These are phyloP conservation scores for Trachelus iudaicus DNA, from an alignment of 2,888 invertebrate genomes.

Conservation along the genomic window DNA sequence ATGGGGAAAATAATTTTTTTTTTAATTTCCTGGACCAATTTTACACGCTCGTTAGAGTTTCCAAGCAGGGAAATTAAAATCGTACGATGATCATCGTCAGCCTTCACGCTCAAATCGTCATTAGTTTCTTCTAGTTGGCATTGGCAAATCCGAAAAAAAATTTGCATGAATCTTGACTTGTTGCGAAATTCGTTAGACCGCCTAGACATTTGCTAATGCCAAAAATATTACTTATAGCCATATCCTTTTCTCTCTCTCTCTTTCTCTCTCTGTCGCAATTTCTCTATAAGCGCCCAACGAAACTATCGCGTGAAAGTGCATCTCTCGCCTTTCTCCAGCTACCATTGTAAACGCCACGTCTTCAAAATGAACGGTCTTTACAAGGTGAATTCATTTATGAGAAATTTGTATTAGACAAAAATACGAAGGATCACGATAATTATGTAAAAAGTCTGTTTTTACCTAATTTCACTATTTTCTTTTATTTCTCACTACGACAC, in stretches of 20 bases:
- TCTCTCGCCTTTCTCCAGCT: slow-evolving; percentile 39
- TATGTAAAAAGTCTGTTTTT: not conserved
- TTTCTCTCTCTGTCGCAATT: not conserved
- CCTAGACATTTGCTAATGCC: not conserved
- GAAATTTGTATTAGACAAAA: not conserved
- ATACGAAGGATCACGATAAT: not conserved
- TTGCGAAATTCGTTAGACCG: not conserved
- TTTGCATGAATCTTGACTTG: not conserved
- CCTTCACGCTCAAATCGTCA: not conserved
- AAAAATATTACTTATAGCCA: not conserved
- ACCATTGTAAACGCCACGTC: not conserved
- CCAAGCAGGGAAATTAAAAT: not conserved
- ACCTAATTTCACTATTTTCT: not conserved
- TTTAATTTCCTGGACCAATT: not conserved
- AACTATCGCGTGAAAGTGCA: slow-evolving; percentile 41
- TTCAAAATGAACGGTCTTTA: not conserved
- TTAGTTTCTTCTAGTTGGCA: not conserved
- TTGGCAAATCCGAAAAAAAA: not conserved
- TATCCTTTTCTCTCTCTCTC: not conserved
- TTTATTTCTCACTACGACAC: not conserved
- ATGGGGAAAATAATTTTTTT: not conserved
- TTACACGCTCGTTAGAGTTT: not conserved
- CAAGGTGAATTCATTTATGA: not conserved
- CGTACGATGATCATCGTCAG: not conserved
- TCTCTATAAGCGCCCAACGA: slow-evolving; percentile 6